These are phyloP conservation scores for Trypoxylus dichotomus DNA, from an alignment of 1,140 invertebrate genomes.

Conservation along the genomic window DNA sequence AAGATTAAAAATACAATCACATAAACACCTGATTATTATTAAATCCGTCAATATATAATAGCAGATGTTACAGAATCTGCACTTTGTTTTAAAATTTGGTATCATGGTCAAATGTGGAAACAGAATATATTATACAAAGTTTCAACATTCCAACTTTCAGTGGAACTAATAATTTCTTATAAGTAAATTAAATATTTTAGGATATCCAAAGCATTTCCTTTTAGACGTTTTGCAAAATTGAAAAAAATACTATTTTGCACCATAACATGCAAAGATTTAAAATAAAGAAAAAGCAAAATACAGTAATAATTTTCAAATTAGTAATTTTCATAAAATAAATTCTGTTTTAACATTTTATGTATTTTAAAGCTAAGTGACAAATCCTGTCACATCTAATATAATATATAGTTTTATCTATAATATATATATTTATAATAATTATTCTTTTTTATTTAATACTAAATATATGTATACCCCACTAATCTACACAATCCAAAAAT, in stretches of 20 bases:
- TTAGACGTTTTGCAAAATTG: too few relatives aligned
- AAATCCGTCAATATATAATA: conserved; percentile 21
- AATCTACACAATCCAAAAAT: conserved; percentile 53
- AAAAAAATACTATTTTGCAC: too few relatives aligned
- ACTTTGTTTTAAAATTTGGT: not conserved
- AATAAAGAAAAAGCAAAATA: too few relatives aligned
- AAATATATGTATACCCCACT: conserved; percentile 39
- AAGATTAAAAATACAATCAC: conserved; percentile 23
- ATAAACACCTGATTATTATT: conserved; percentile 26
- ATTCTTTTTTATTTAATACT: conserved; percentile 17
- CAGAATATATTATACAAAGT: too few relatives aligned
- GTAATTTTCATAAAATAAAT: not conserved
- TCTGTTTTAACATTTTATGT: not conserved
- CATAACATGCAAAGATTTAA: too few relatives aligned
- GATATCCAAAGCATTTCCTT: too few relatives aligned
- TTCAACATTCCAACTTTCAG: too few relatives aligned
- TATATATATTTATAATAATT: conserved; percentile 15
- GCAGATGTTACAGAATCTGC: not conserved
- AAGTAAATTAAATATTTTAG: too few relatives aligned
- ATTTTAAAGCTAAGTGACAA: not conserved
- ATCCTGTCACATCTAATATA: not conserved
- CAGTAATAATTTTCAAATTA: not conserved
- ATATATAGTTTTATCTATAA: conserved; percentile 2
- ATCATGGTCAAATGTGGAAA: not conserved
- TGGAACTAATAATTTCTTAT: too few relatives aligned